Evolutionary conservation across 2,797 vertebrate species (phyloP).

Genomic region (Austrolebias charrua): DNA sequence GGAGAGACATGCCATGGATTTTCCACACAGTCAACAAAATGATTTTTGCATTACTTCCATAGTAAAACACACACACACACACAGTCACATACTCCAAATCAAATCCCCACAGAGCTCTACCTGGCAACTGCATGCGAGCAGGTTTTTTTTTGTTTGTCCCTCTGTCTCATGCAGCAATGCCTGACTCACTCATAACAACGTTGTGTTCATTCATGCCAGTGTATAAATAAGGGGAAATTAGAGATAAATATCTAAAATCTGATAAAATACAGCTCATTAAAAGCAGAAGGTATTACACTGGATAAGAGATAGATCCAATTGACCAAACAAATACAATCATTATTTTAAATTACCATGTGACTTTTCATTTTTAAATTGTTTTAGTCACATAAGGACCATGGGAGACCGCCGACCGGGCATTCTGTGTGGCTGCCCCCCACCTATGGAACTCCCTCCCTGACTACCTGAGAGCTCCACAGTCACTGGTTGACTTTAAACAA

Average conservation of each 20-base stretch:
- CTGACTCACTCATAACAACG: slow-evolving; percentile 5
- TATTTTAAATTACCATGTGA: too few relatives aligned
- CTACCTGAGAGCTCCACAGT: too few relatives aligned
- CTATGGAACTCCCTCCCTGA: too few relatives aligned
- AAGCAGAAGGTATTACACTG: slow-evolving; percentile 9
- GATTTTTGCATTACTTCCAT: slow-evolving; percentile 63
- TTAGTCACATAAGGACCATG: too few relatives aligned
- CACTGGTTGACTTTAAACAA: too few relatives aligned
- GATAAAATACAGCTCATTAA: slow-evolving; percentile 9
- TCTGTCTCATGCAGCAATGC: slow-evolving; percentile 45
- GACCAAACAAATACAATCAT: too few relatives aligned
- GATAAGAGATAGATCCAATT: slow-evolving; percentile 18
- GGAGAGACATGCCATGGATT: slow-evolving; percentile 64
- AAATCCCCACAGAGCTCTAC: slow-evolving; percentile 57
- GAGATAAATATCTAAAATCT: slow-evolving; percentile 12
- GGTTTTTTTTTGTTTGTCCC: slow-evolving; percentile 18
- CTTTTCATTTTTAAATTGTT: too few relatives aligned
- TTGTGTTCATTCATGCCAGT: slow-evolving; percentile 9
- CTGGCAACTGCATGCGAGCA: slow-evolving; percentile 62
- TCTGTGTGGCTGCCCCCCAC: too few relatives aligned
- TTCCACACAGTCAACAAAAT: slow-evolving; percentile 71
- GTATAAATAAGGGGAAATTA: slow-evolving; percentile 1
- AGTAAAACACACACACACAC: slow-evolving; percentile 56
- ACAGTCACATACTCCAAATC: slow-evolving; percentile 38
- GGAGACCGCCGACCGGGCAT: too few relatives aligned